Conservation (phyloP, 92 coral and sea anemone species). For the Siderastrea radians region DNA sequence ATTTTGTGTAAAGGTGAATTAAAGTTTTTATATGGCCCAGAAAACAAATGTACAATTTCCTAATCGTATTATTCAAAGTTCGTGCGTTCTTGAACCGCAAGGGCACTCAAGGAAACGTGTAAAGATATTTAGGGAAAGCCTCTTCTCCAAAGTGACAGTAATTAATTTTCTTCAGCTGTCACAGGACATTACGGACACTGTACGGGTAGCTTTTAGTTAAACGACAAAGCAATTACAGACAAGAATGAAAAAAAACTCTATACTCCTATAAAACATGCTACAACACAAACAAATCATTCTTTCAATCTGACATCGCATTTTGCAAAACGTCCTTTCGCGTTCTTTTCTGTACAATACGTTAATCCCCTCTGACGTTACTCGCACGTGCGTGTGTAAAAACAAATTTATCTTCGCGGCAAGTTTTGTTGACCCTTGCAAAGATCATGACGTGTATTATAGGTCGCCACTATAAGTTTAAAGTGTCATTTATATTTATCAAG, state of each 20-base stretch:
- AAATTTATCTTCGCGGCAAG: no score
- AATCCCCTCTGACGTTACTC: no score
- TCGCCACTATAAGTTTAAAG: no score
- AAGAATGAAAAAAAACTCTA: neutral
- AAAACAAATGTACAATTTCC: slow-evolving; percentile 42
- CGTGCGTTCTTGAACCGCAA: slow-evolving; percentile 31
- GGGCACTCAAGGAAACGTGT: slow-evolving; percentile 4
- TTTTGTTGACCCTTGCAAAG: no score
- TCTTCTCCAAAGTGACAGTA: slow-evolving; percentile 57
- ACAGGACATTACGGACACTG: neutral
- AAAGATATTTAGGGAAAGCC: slow-evolving; percentile 24
- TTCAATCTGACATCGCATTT: no score
- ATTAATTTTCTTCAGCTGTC: slow-evolving; percentile 60
- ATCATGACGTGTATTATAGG: no score
- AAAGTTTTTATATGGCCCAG: slow-evolving; percentile 6
- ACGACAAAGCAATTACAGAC: neutral
- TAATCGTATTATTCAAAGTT: slow-evolving; percentile 52
- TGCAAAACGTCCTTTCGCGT: no score
- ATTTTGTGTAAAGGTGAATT: neutral
- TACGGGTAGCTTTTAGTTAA: no score
- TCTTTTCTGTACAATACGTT: no score
- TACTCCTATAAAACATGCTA: neutral
- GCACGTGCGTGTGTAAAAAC: no score
- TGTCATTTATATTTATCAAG: no score
- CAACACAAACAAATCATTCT: no score